Percentiles rank a stretch among this genome's conserved stretches.
These are phyloP conservation scores for Acropternis orthonyx DNA, from an alignment of 2,797 vertebrate genomes.

Conservation along the genomic window DNA sequence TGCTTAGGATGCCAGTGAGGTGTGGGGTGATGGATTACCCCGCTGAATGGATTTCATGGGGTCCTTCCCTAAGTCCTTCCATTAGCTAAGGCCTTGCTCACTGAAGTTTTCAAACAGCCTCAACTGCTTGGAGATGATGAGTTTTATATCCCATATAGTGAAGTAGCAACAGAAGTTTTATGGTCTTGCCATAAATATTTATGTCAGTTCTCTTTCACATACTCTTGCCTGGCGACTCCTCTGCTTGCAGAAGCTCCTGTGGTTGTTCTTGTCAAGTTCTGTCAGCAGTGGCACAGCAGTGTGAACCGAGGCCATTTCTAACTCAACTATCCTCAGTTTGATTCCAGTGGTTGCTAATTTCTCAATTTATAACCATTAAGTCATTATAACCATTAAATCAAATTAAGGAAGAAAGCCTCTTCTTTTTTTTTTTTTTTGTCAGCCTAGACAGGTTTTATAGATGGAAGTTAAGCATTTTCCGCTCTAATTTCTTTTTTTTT, in stretches of 20 bases:
- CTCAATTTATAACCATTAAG: conserved; percentile 14
- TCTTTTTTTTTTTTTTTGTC: not conserved
- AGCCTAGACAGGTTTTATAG: not conserved
- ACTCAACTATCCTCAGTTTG: not conserved
- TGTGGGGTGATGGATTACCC: not conserved
- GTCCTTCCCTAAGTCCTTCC: not conserved
- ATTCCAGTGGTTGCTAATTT: not conserved
- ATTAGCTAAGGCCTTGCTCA: not conserved
- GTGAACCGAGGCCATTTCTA: not conserved
- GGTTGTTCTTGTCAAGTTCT: not conserved
- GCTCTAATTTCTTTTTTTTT: not conserved
- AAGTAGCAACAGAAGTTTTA: not conserved
- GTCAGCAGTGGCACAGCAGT: not conserved
- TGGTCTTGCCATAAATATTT: not conserved
- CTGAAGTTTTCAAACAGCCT: not conserved
- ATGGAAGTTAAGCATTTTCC: not conserved
- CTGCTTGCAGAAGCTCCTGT: not conserved
- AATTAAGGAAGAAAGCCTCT: not conserved
- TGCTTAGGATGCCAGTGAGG: not conserved
- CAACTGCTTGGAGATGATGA: not conserved
- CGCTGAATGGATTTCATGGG: not conserved
- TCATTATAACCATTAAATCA: conserved; percentile 19
- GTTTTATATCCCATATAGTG: not conserved
- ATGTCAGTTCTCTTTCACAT: not conserved
- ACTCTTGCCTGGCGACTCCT: not conserved